Conservation (phyloP, 2,113 vertebrate genomes). For the Myodes glareolus region DNA sequence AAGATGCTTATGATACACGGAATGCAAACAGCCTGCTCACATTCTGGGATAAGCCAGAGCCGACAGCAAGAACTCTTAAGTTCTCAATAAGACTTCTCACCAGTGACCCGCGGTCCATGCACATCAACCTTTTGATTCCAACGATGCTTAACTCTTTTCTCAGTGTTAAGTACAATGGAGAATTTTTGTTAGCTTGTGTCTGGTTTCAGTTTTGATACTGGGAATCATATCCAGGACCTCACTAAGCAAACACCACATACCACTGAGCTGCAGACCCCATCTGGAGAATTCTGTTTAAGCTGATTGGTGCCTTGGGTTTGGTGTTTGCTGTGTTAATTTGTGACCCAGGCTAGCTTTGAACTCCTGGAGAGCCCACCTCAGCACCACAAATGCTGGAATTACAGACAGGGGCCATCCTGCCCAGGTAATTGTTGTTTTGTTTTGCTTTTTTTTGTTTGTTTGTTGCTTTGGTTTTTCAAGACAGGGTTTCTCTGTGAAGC, state of each 20-base stretch:
- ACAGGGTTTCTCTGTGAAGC: neutral
- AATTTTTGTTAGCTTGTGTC: neutral
- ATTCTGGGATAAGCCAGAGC: neutral
- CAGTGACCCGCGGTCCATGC: neutral
- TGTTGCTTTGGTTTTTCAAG: neutral
- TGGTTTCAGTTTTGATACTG: neutral
- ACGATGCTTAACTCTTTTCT: neutral
- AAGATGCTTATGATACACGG: conserved; percentile 45
- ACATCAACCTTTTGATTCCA: neutral
- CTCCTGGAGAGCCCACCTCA: no score
- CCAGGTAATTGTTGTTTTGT: neutral
- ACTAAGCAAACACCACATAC: neutral
- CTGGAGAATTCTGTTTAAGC: conserved; percentile 52
- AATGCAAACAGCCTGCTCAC: neutral
- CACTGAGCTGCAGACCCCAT: neutral
- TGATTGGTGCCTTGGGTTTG: neutral
- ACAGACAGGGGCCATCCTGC: neutral
- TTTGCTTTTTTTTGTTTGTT: neutral
- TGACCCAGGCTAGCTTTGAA: neutral
- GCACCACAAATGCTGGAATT: neutral
- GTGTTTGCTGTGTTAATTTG: neutral
- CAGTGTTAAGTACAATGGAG: conserved; percentile 23
- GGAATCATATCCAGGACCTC: neutral
- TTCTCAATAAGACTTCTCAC: neutral
- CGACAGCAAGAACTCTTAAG: neutral